Base-by-base conservation (phyloP, 2,888 invertebrate species). In the Hydrotaea cyrtoneurina region DNA sequence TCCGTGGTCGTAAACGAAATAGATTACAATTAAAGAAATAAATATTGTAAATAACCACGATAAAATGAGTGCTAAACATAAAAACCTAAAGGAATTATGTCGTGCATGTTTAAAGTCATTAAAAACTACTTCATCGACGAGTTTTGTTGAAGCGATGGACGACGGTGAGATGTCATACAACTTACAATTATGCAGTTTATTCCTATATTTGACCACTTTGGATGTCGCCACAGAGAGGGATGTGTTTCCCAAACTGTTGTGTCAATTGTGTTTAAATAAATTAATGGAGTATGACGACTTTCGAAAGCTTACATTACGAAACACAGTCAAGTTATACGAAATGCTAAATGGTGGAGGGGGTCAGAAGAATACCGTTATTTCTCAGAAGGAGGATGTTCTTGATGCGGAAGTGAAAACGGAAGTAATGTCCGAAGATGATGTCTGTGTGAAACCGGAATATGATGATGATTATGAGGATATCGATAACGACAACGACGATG, bases 101-200 rank as follows among this genome's bases (percentile, higher is more conserved):
- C 88, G 90, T 53, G 89, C 88, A 64, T 90, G 90, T 66, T 79
- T 90, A 43, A 87, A 87, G 7, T 88, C 88, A 19, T 39, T 91
- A 73, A 83, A 87, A 80, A 76, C 74, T 4, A 79, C 73, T 59
- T 57, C 69, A 39, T n/a, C 75, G 55, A 50, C n/a, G n/a, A n/a
- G n/a, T n/a, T n/a, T n/a, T n/a, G n/a, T 31, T 2, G 31, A 36
- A 23, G n/a, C 21, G 23, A 80, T 0, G 13, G 66, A 13, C 39
- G 13, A 39, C 39, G 1, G 13, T 13, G 13, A 64, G 0, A 59
- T 64, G 43, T 55, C 57, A 4, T 39, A 19, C 84, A 81, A 86
- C 11, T 86, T 86, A 2, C 86, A 89, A 57, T 78, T 91, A 73
- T 80, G 87, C 8, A 80, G 87, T 21, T 64, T 90, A 23, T 85